These are phyloP conservation scores for Charina bottae DNA, from an alignment of 2,113 vertebrate genomes.

Conservation along the genomic window DNA sequence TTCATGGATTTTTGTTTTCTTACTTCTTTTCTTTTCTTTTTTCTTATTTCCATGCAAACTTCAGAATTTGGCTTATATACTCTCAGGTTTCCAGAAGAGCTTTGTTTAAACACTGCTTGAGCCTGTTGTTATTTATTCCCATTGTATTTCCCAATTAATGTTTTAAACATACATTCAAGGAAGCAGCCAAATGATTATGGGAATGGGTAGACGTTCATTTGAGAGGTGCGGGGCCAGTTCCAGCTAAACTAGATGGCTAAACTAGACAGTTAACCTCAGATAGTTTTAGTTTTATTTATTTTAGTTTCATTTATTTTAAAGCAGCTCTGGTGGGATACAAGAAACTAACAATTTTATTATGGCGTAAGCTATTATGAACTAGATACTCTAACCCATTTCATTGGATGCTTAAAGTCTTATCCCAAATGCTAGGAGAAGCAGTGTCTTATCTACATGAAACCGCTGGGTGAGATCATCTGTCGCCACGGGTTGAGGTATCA, in stretches of 20 bases:
- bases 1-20: neutral
- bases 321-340: neutral
- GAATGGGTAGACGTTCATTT: neutral
- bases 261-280: neutral
- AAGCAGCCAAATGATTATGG: neutral
- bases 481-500: too few relatives aligned
- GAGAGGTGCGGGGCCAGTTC: neutral
- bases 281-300: neutral
- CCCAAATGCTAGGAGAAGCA: neutral
- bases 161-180: neutral
- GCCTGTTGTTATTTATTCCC: neutral
- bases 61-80: neutral
- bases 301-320: neutral
- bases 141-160: neutral
- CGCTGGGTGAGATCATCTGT: too few relatives aligned
- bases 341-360: neutral
- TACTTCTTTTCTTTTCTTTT: neutral
- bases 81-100: neutral
- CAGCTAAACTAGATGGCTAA: too few relatives aligned
- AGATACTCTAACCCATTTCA: neutral
- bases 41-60: neutral
- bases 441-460: too few relatives aligned
- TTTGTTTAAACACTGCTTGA: neutral
- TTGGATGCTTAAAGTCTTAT: neutral
- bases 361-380: neutral